These are phyloP conservation scores for Triplophysa yarkandensis DNA, from an alignment of 2,797 vertebrate genomes.

Conservation along the genomic window DNA sequence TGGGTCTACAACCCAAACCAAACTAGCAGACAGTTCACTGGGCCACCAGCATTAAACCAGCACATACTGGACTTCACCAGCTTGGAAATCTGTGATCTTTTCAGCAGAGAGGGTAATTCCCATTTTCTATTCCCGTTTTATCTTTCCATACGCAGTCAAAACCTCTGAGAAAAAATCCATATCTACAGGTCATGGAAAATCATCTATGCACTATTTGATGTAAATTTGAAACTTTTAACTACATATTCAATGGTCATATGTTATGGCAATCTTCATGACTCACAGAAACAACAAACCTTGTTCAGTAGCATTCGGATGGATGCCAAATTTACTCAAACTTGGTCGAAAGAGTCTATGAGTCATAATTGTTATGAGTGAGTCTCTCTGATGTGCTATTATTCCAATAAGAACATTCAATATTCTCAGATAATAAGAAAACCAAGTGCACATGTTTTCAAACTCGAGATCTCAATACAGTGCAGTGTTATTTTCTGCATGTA, in stretches of 20 bases:
- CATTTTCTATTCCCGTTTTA: constrained; percentile 10
- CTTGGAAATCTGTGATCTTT: neutral
- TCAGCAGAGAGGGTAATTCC: neutral
- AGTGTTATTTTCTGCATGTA: neutral
- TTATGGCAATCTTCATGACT: constrained; percentile 15
- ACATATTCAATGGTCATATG: constrained; percentile 16
- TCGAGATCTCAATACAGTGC: neutral
- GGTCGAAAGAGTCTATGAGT: constrained; percentile 16
- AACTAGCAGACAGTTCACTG: neutral
- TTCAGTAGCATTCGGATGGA: neutral
- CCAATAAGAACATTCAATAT: neutral
- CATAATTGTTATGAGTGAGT: neutral
- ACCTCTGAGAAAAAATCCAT: neutral
- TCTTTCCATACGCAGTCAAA: constrained; percentile 1
- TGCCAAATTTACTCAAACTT: constrained; percentile 6
- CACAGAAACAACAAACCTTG: constrained; percentile 23
- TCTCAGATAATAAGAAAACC: neutral
- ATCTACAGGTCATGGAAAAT: constrained; percentile 12
- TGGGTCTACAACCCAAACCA: neutral
- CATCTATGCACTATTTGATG: neutral
- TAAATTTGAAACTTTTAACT: neutral
- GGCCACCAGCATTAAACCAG: neutral
- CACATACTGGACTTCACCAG: neutral
- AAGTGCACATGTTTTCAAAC: neutral
- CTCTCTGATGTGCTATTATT: constrained; percentile 8